Conservation (phyloP, 2,113 vertebrate species). For the Atractosteus spatula region DNA sequence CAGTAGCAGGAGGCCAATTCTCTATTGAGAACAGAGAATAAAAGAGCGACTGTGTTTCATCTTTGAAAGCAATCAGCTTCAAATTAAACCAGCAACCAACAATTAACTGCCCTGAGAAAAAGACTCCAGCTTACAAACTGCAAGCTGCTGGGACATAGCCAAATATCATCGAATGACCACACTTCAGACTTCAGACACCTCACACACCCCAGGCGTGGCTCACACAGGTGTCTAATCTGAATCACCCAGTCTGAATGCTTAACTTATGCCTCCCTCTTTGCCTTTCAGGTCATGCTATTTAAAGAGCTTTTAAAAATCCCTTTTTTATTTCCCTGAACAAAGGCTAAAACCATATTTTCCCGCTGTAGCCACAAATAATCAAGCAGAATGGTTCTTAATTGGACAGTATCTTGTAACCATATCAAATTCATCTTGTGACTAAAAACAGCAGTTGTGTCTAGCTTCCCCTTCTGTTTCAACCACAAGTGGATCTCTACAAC, state of each 20-base stretch:
- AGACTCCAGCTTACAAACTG: neutral
- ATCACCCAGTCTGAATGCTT: conserved; percentile 2
- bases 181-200: conserved; percentile 31
- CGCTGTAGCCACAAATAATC: conserved; percentile 16
- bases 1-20: conserved; percentile 13
- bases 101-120: neutral
- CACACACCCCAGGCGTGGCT: neutral
- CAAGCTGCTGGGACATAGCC: conserved; percentile 1
- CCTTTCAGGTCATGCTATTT: neutral
- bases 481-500: conserved; percentile 2
- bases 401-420: conserved; percentile 14
- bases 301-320: conserved; percentile 3
- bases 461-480: conserved; percentile 9
- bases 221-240: conserved; percentile 16
- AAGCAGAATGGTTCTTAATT: conserved; percentile 11
- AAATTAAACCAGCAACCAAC: conserved; percentile 4
- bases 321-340: conserved; percentile 12
- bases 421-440: conserved; percentile 18
- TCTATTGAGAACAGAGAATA: conserved; percentile 19
- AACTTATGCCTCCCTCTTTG: neutral
- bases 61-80: conserved; percentile 11
- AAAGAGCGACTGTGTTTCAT: conserved; percentile 17
- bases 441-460: conserved; percentile 14
- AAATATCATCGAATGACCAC: conserved; percentile 19
- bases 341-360: conserved; percentile 2